phyloP scores from a whole-genome alignment of 2,113 vertebrate species.

The Myotis lucifugus region DNA sequence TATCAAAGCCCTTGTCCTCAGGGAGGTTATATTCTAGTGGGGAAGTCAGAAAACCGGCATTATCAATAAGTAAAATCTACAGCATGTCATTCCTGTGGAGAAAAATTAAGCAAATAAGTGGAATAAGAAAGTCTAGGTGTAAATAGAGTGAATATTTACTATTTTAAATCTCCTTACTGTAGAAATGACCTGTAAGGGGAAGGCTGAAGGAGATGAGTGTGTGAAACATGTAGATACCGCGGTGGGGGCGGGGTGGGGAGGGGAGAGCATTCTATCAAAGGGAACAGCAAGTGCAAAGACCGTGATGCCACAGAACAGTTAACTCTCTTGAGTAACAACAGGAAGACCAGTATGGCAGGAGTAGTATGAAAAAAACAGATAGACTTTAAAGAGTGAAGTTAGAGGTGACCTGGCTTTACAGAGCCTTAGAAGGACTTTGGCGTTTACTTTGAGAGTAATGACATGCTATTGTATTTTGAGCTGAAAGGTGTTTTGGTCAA shows the following conservation, averaged over 20 bases:
- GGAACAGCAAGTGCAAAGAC: neutral
- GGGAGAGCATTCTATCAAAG: neutral
- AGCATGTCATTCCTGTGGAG: neutral
- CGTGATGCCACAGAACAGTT: neutral
- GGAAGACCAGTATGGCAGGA: neutral
- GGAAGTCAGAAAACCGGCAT: neutral
- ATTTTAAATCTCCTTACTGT: neutral
- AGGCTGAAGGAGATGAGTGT: neutral
- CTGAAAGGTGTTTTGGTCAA: neutral
- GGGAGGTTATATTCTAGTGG: neutral
- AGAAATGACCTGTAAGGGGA: neutral
- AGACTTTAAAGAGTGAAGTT: neutral
- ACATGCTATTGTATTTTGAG: neutral
- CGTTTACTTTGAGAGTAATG: neutral
- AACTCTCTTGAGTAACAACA: neutral
- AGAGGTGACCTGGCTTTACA: neutral
- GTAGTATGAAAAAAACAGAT: neutral
- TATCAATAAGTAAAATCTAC: neutral
- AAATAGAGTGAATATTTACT: neutral
- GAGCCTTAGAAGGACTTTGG: neutral
- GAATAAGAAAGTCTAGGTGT: neutral
- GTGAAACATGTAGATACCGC: neutral
- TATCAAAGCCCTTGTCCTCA: neutral
- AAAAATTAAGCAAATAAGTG: neutral
- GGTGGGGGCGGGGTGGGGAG: too few relatives aligned